These are phyloP conservation scores for Drosophila guanche DNA, from an alignment of 1,140 invertebrate species.

Conservation along the genomic window DNA sequence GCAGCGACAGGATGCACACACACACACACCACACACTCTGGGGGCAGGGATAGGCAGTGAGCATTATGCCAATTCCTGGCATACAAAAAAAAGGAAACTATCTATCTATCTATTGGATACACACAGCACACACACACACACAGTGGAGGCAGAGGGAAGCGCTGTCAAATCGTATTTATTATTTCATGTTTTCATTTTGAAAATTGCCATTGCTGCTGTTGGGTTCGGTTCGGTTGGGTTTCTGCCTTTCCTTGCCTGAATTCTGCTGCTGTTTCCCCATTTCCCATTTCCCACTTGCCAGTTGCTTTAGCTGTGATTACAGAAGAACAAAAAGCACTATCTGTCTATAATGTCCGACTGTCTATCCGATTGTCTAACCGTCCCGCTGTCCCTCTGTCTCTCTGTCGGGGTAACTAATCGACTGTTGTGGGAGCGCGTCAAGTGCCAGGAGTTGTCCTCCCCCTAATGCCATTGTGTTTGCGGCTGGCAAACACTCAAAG, in stretches of 20 bases:
- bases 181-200: slow-evolving; percentile 82
- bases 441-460: slow-evolving; percentile 54
- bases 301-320: slow-evolving; percentile 66
- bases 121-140: slow-evolving; percentile 2
- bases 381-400: slow-evolving; percentile 8
- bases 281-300: no score
- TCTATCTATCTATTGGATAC: slow-evolving; percentile 48
- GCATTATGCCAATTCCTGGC: slow-evolving; percentile 6
- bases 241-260: no score
- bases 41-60: slow-evolving; percentile 24
- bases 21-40: slow-evolving; percentile 4
- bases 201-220: slow-evolving; percentile 66
- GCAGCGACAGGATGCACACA: slow-evolving; percentile 14
- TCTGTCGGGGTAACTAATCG: slow-evolving; percentile 66
- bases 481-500: slow-evolving; percentile 45
- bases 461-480: slow-evolving; percentile 42
- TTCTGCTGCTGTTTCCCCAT: no score
- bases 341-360: slow-evolving; percentile 67
- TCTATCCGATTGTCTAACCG: slow-evolving; percentile 34
- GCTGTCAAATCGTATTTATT: slow-evolving; percentile 80
- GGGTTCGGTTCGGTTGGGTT: neutral
- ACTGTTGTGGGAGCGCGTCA: slow-evolving; percentile 77
- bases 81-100: slow-evolving; percentile 36
- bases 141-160: neutral
- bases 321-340: slow-evolving; percentile 74